Conservation (phyloP, 2,888 invertebrate species). For the Acronicta leporina region DNA sequence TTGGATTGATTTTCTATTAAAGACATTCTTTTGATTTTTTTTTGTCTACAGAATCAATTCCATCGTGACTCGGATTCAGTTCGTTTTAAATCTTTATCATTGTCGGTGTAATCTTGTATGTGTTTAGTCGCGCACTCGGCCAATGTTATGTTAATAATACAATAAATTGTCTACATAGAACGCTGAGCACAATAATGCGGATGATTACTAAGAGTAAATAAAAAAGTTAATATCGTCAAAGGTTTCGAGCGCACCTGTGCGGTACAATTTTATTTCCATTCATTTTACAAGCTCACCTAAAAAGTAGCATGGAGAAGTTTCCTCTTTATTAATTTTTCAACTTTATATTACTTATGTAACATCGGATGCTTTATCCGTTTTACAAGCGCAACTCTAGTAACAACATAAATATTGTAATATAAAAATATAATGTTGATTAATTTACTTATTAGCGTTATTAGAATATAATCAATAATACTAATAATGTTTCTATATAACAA, state of each 20-base stretch:
- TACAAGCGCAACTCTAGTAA: constrained; percentile 57
- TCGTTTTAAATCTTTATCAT: constrained; percentile 65
- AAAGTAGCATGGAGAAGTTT: constrained; percentile 85
- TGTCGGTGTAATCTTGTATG: constrained; percentile 48
- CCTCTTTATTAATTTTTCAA: constrained; percentile 89
- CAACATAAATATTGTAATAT: constrained; percentile 54
- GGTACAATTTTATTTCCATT: constrained; percentile 88
- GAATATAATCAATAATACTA: constrained; percentile 40
- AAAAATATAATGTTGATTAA: constrained; percentile 41
- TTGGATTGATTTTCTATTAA: constrained; percentile 85
- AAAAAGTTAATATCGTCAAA: constrained; percentile 88
- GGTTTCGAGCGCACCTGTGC: constrained; percentile 87
- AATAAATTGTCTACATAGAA: constrained; percentile 49
- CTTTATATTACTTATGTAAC: constrained; percentile 87
- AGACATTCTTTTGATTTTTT: constrained; percentile 68
- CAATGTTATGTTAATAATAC: constrained; percentile 44
- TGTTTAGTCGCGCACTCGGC: constrained; percentile 30
- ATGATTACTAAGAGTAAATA: constrained; percentile 77
- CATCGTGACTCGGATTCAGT: constrained; percentile 76
- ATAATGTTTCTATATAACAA: constrained; percentile 33
- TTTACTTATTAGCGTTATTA: constrained; percentile 18
- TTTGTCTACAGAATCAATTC: constrained; percentile 71
- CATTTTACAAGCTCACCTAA: constrained; percentile 88
- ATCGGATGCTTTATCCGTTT: constrained; percentile 81
- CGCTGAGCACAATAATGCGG: constrained; percentile 63